These are phyloP conservation scores for Halictus quadricinctus DNA, from an alignment of 2,888 invertebrate species.

Conservation along the genomic window DNA sequence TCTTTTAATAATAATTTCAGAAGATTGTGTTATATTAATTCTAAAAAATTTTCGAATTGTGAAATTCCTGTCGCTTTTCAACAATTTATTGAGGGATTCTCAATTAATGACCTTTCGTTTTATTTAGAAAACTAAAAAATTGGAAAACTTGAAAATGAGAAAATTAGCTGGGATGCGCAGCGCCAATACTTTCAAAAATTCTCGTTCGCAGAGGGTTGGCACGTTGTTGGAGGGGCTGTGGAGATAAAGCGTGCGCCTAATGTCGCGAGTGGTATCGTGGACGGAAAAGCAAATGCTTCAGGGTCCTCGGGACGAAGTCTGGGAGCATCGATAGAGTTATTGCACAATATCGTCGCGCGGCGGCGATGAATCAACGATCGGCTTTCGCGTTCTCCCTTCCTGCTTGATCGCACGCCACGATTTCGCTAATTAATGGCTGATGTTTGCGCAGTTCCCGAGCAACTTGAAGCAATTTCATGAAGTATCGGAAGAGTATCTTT, in stretches of 20 bases:
- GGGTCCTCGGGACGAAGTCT: neutral
- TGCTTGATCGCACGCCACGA: constrained; percentile 4
- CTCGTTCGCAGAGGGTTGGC: neutral
- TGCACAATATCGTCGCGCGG: neutral
- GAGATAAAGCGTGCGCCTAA: neutral
- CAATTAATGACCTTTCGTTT: neutral
- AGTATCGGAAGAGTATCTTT: constrained; percentile 7
- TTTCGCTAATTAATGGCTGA: constrained; percentile 11
- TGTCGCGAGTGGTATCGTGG: neutral
- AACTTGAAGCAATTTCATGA: constrained; percentile 15
- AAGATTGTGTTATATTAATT: neutral
- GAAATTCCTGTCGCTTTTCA: too few relatives aligned
- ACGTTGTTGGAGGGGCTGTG: neutral
- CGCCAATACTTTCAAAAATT: too few relatives aligned
- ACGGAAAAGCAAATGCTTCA: neutral
- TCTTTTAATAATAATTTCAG: neutral
- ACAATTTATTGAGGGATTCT: too few relatives aligned
- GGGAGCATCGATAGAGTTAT: constrained; percentile 19
- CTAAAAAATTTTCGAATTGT: too few relatives aligned
- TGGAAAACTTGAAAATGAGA: too few relatives aligned
- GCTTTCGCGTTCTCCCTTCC: constrained; percentile 12
- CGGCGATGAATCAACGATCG: constrained; percentile 22
- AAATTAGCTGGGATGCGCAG: too few relatives aligned
- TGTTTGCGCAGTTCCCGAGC: constrained; percentile 3
- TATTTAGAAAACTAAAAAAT: neutral